Percentiles rank a stretch among this genome's conserved stretches.
Conservation (phyloP, 2,113 vertebrate genomes). For the Passer montanus region DNA sequence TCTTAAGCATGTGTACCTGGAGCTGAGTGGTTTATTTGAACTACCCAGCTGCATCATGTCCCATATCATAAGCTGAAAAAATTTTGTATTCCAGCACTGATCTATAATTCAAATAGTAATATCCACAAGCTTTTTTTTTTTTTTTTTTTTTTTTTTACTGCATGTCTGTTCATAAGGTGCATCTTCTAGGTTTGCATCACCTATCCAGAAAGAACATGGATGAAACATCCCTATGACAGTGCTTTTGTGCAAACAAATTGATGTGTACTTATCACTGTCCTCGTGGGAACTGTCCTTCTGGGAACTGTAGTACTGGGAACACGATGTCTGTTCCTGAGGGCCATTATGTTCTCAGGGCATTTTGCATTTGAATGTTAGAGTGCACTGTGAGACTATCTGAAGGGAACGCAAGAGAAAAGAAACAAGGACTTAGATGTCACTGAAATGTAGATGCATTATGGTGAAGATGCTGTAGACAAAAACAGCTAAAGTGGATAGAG, state of each 20-base stretch:
- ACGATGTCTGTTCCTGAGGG: background rate
- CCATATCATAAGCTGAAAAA: background rate
- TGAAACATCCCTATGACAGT: background rate
- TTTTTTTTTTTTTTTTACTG: background rate
- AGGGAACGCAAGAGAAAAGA: background rate
- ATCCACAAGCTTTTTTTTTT: background rate
- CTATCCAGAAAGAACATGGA: background rate
- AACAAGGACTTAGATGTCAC: background rate
- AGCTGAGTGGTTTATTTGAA: background rate
- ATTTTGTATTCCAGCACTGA: background rate
- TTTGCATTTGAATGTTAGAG: background rate
- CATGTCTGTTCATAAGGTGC: background rate
- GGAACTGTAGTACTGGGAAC: background rate
- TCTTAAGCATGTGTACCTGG: background rate
- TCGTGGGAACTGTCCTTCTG: background rate
- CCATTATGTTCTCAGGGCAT: background rate
- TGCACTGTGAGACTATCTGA: background rate
- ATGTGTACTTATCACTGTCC: background rate
- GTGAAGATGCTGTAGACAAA: background rate
- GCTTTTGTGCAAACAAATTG: background rate
- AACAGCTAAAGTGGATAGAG: background rate
- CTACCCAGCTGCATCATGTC: background rate
- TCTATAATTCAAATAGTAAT: background rate
- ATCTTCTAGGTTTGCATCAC: background rate
- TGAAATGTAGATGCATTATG: background rate